phyloP scores from a whole-genome alignment of 2,888 invertebrate species.

The Drosophila histrio region DNA sequence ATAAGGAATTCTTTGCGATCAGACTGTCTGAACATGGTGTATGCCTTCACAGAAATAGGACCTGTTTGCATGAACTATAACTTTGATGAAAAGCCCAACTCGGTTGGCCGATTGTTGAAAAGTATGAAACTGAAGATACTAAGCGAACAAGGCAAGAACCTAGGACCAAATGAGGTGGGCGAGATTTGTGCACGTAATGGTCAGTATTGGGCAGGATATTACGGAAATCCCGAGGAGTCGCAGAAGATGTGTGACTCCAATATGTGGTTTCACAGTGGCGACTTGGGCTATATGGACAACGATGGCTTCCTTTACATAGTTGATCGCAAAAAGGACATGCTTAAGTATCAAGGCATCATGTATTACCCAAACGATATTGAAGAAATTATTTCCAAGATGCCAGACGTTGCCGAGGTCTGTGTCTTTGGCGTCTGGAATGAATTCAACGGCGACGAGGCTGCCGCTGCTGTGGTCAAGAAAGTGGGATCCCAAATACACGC shows the following conservation, averaged over 20 bases:
- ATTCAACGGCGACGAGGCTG: conserved; percentile 74
- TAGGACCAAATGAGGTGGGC: conserved; percentile 73
- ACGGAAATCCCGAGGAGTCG: conserved; percentile 68
- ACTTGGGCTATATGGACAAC: conserved; percentile 81
- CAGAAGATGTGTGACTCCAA: conserved; percentile 61
- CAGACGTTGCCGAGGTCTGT: conserved; percentile 73
- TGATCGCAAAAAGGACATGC: conserved; percentile 79
- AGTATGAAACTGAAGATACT: conserved; percentile 59
- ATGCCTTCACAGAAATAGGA: conserved; percentile 78
- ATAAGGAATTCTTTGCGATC: conserved; percentile 56
- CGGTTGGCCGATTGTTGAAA: conserved; percentile 68
- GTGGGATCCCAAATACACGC: conserved; percentile 56
- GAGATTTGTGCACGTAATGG: conserved; percentile 68
- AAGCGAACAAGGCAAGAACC: background rate
- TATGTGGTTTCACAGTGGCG: conserved; percentile 80
- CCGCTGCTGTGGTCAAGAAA: conserved; percentile 74
- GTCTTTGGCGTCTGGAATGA: conserved; percentile 78
- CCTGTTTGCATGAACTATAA: conserved; percentile 49
- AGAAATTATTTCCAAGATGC: conserved; percentile 66
- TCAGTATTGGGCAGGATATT: conserved; percentile 79
- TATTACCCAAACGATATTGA: conserved; percentile 81
- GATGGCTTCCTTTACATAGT: conserved; percentile 75
- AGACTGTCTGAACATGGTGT: conserved; percentile 60
- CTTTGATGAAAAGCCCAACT: conserved; percentile 61
- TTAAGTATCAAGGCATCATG: conserved; percentile 73